Evolutionary conservation across 2,113 vertebrate genomes (phyloP), one percentile per base, ranked within the genome.

Genomic region (Muscicapa adusta): DNA sequence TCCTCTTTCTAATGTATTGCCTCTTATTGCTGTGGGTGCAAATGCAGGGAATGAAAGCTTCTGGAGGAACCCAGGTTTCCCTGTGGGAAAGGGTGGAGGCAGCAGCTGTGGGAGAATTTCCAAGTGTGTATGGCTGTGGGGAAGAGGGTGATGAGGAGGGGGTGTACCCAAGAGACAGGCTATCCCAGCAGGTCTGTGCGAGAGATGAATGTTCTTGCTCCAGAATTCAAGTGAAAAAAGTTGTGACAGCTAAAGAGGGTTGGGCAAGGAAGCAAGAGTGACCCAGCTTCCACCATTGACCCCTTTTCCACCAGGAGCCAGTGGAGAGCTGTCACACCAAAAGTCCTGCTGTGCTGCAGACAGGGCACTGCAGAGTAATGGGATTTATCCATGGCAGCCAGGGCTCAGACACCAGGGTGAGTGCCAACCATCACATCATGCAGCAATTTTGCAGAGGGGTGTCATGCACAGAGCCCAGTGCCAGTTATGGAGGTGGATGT

Each of bases 401-500:
- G 36, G 28, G 56, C 43, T 93, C 51, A 67, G 85, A 48, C 76
- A 26, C 76, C 71, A 12, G 68, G 83, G 62, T 67, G 92, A 40
- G 53, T 91, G 94, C 68, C 86, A 92, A 40, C 89, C 83, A 60
- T 60, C 67, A 43, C 73, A 54, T 84, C 70, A 88, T 24, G 10
- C 11, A 82, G 90, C n/a, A 75, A 34, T 93, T 86, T 61, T 51
- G 51, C 7, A 47, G 54, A 78, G 38, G 36, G 43, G 58, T 80
- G 78, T 92, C 80, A 71, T 5, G 1, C 57, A 54, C 56, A 38
- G 76, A 40, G 50, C 57, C 33, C 34, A 28, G 2, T 48, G 62
- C 76, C 81, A 88, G 79, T 87, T 94, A 89, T 18, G 51, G 81
- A 86, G 91, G 76, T 95, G 67, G 71, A 86, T 53, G 72, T 56